Conservation (phyloP, 2,113 vertebrate species). For the Oryctolagus cuniculus region DNA sequence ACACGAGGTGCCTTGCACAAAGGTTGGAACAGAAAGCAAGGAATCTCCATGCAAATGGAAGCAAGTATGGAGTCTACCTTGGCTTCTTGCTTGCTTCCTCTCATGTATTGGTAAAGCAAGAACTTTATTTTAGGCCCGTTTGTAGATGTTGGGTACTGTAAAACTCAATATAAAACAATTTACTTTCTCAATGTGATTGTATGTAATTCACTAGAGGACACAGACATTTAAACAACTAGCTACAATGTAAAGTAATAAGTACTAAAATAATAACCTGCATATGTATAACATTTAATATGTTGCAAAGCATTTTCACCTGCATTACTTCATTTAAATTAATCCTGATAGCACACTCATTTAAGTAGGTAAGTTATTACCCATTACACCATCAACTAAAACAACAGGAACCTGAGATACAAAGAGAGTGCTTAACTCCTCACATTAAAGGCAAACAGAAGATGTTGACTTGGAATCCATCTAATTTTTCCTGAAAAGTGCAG, state of each 20-base stretch:
- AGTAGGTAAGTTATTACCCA: slow-evolving; percentile 9
- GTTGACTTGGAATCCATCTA: neutral
- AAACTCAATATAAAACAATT: slow-evolving; percentile 1
- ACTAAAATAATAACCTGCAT: neutral
- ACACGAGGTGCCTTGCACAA: neutral
- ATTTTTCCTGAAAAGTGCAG: neutral
- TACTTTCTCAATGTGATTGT: neutral
- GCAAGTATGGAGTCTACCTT: neutral
- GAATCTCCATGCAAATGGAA: neutral
- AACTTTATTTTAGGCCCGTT: neutral
- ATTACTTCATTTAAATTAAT: slow-evolving; percentile 49
- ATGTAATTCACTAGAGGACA: neutral
- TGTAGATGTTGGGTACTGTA: neutral
- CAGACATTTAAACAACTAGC: slow-evolving; percentile 20
- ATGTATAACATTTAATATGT: neutral
- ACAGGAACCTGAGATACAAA: neutral
- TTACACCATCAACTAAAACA: neutral
- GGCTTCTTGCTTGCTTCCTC: neutral
- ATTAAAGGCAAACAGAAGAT: neutral
- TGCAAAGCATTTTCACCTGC: slow-evolving; percentile 4
- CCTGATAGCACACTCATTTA: neutral
- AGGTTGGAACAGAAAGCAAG: neutral
- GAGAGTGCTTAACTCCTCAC: neutral
- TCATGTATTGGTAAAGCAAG: slow-evolving; percentile 17
- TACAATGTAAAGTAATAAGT: neutral